Percentiles rank a stretch among this genome's conserved stretches.
Evolutionary conservation across 1,140 invertebrate species (phyloP).

Genomic region (Belonocnema kinseyi): DNA sequence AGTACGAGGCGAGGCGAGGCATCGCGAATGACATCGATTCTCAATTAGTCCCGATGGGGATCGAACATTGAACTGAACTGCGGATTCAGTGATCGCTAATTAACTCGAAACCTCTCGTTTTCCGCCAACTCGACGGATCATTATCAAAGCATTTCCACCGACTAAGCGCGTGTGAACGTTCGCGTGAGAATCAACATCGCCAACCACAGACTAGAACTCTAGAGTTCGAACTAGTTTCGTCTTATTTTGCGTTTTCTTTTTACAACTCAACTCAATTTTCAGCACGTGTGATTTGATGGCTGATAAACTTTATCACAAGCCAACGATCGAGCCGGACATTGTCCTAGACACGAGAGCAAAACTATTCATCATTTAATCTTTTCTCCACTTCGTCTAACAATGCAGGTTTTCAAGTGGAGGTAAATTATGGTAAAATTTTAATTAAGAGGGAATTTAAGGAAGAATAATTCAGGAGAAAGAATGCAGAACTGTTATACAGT

Average conservation of each 20-base stretch:
- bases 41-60: slow-evolving; percentile 17
- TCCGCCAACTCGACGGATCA: slow-evolving; percentile 25
- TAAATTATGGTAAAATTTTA: slow-evolving; percentile 10
- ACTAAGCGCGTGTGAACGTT: slow-evolving; percentile 15
- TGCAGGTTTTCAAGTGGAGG: not conserved
- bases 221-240: slow-evolving; percentile 27
- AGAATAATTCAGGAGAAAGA: too few relatives aligned
- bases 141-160: slow-evolving; percentile 19
- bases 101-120: slow-evolving; percentile 24
- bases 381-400: not conserved
- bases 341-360: slow-evolving; percentile 23
- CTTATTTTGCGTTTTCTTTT: slow-evolving; percentile 14
- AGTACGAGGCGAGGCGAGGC: not conserved
- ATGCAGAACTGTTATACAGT: too few relatives aligned
- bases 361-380: slow-evolving; percentile 19
- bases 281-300: slow-evolving; percentile 23
- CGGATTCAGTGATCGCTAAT: slow-evolving; percentile 16
- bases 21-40: slow-evolving; percentile 25
- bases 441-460: too few relatives aligned
- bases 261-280: slow-evolving; percentile 16
- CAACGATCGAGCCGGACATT: slow-evolving; percentile 9
- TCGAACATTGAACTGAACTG: not conserved
- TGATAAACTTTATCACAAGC: slow-evolving; percentile 22
- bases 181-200: slow-evolving; percentile 2
- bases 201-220: not conserved